Evolutionary conservation across 2,113 vertebrate genomes (phyloP).

Genomic region (Cinclus mexicanus): DNA sequence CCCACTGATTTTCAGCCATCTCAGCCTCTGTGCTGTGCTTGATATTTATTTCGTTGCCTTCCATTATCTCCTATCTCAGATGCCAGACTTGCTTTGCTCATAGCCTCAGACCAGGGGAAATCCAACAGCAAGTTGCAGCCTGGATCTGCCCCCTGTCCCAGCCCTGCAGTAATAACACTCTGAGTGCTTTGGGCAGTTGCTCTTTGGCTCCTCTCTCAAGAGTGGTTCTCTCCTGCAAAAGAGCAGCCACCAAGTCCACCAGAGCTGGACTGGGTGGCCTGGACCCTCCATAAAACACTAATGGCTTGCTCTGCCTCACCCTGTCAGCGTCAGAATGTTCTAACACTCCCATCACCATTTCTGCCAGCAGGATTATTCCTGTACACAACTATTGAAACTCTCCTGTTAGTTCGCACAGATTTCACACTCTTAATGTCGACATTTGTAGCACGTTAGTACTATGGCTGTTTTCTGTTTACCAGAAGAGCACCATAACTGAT

Average conservation of each 20-base stretch:
- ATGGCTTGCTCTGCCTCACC: neutral
- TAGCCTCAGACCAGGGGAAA: neutral
- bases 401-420: neutral
- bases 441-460: neutral
- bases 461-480: neutral
- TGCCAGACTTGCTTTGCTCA: neutral
- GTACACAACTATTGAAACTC: neutral
- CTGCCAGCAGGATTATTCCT: accelerated
- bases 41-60: neutral
- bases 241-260: neutral
- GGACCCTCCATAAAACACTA: neutral
- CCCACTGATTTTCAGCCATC: neutral
- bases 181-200: accelerated
- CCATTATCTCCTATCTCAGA: neutral
- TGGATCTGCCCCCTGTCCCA: neutral
- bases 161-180: neutral
- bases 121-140: neutral
- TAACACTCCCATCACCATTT: neutral
- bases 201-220: neutral
- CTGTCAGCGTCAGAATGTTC: accelerated
- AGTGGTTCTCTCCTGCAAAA: accelerated
- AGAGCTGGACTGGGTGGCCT: neutral
- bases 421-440: neutral
- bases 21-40: neutral
- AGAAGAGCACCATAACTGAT: neutral